phyloP scores from a whole-genome alignment of 2,888 invertebrate genomes.

The Gnatocerus cornutus region DNA sequence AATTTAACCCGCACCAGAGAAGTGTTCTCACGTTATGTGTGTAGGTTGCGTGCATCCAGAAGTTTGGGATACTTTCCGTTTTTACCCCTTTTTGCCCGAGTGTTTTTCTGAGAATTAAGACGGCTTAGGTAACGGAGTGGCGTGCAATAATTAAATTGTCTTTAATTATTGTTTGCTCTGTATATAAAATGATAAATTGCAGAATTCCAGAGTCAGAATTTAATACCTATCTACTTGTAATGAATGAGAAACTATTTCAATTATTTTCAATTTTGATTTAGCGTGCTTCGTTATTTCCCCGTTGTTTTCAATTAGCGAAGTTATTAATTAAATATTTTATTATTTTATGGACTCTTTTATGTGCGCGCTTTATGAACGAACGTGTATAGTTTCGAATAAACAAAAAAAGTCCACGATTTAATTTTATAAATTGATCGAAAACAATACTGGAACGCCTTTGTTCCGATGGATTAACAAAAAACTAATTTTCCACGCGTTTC shows the following conservation, averaged over 20 bases:
- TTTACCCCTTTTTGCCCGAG: background rate
- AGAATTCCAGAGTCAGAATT: constrained; percentile 61
- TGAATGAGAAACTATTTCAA: constrained; percentile 63
- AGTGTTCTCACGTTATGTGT: constrained; percentile 32
- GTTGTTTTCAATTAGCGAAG: constrained; percentile 59
- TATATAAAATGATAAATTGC: constrained; percentile 63
- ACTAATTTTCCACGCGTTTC: constrained; percentile 26
- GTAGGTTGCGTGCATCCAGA: background rate
- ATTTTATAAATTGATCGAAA: constrained; percentile 51
- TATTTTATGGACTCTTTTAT: constrained; percentile 52
- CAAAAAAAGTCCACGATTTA: constrained; percentile 46
- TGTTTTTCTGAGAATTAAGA: constrained; percentile 25
- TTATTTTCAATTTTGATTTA: constrained; percentile 63
- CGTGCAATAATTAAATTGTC: constrained; percentile 61
- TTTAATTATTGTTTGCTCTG: constrained; percentile 60
- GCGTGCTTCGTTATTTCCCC: constrained; percentile 52
- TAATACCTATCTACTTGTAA: constrained; percentile 58
- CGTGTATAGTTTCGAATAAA: constrained; percentile 38
- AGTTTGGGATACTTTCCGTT: constrained; percentile 16
- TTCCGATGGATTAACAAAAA: constrained; percentile 36
- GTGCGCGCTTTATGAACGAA: constrained; percentile 39
- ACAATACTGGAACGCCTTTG: constrained; percentile 46
- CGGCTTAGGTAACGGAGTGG: constrained; percentile 45
- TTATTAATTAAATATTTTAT: constrained; percentile 61
- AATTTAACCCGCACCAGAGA: constrained; percentile 30